Base-by-base conservation (phyloP, 2,888 invertebrate species). In the Lapara coniferarum region DNA sequence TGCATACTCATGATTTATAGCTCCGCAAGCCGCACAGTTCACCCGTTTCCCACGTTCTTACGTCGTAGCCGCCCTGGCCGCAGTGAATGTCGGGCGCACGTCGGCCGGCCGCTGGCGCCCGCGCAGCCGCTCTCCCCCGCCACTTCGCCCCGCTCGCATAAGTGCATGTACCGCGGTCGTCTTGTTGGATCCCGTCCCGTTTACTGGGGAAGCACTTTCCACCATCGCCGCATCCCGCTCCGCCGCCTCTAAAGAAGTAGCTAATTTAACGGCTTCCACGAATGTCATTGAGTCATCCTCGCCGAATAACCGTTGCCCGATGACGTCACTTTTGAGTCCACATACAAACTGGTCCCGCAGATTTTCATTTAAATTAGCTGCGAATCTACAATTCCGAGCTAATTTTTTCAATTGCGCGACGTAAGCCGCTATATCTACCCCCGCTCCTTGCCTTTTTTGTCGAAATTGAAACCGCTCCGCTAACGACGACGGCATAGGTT, bases 301-400 rank as follows among this genome's bases (percentile, higher is more conserved):
- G 6, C 63, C 73, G 10, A 73, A 73, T 6, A 73, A 44, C 8
- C 71, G 51, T 37, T 73, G 73, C 0, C 75, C 16, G 44, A 71
- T 73, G 1, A 73, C 14, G 44, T 75, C 73, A 14, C 72, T 73
- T n/a, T 56, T 10, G 0, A 74, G 19, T 0, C 75, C 75, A 59
- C 75, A 73, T 0, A 75, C 53, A 12, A 73, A 73, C 10, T 68
- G 69, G 14, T 68, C 71, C 10, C 69, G 68, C 12, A 70, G 16
- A 52, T 72, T 72, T n/a, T 72, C 72, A 10, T 30, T 59, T 4
- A 72, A 56, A 12, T 46, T 49, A 0, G 58, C 44, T 4, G 49
- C 53, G 13, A 73, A 69, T 0, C 71, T 57, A 49, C 71, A 73
- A 19, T 68, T 10, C 7, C 59, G 49, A 14, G 73, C 14, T n/a